Conservation (phyloP, 2,113 vertebrate genomes). For the Mesocricetus auratus region DNA sequence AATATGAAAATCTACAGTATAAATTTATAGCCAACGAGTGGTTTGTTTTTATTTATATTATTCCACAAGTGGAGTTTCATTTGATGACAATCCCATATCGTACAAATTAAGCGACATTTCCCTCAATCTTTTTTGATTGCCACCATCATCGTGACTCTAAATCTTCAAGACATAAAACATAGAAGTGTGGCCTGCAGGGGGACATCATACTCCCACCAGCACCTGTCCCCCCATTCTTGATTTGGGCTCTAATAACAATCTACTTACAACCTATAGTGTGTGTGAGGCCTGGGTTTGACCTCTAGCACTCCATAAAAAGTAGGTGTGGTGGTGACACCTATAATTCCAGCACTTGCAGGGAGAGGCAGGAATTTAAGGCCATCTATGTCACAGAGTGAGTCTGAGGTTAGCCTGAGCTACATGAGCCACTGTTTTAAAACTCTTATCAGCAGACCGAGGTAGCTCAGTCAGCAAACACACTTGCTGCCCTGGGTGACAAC, state of each 20-base stretch:
- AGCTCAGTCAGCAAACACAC: background rate
- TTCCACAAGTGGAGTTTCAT: background rate
- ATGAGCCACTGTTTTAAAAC: background rate
- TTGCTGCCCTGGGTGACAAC: background rate
- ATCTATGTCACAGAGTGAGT: background rate
- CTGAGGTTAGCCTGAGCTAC: background rate
- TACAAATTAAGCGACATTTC: conserved; percentile 33
- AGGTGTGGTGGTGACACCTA: background rate
- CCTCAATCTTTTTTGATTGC: conserved; percentile 34
- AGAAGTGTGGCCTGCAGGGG: background rate
- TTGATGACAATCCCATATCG: background rate
- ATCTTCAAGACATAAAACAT: conserved; percentile 1
- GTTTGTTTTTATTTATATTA: conserved; percentile 48
- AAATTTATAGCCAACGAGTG: conserved; percentile 3
- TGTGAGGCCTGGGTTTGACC: background rate
- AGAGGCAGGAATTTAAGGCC: background rate
- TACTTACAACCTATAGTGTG: background rate
- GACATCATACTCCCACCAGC: background rate
- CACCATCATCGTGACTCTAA: background rate
- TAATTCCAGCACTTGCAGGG: background rate
- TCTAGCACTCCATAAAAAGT: background rate
- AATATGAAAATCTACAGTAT: conserved; percentile 18
- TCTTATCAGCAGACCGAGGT: background rate
- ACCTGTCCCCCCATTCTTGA: background rate
- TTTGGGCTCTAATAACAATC: background rate